Conservation (phyloP, 2,113 vertebrate species). For the Catharus fuscescens region DNA sequence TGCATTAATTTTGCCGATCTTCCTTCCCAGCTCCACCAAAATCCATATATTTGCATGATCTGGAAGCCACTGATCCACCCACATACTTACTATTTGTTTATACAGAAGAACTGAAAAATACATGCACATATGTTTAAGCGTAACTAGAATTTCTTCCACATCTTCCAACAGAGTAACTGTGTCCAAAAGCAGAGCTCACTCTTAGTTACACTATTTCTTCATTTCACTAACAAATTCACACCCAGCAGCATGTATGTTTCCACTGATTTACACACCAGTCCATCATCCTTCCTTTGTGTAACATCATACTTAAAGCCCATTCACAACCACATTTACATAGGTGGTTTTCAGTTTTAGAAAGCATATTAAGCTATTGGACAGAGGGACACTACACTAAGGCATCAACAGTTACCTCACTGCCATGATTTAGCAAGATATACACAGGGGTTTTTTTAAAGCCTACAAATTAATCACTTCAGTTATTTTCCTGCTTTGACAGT, state of each 20-base stretch:
- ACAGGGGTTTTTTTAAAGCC: neutral
- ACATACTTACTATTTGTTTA: constrained; percentile 34
- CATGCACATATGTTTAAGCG: neutral
- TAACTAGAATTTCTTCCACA: constrained; percentile 20
- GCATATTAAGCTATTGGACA: neutral
- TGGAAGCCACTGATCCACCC: constrained; percentile 25
- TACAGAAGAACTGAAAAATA: constrained; percentile 7
- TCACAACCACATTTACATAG: neutral
- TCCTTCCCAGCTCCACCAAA: constrained; percentile 43
- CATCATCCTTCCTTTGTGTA: neutral
- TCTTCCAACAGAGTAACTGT: neutral
- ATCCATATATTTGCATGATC: constrained; percentile 41
- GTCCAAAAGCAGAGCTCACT: constrained; percentile 1
- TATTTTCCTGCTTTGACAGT: neutral
- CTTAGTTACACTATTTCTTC: neutral
- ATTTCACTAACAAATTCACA: neutral
- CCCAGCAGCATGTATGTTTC: neutral
- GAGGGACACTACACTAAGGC: neutral
- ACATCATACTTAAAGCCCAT: neutral
- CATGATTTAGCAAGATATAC: neutral
- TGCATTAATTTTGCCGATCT: neutral
- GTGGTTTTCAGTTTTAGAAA: neutral
- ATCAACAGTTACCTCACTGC: neutral
- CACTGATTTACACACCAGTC: neutral
- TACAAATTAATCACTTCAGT: neutral